Percentiles rank a stretch among this genome's conserved stretches.
These are phyloP conservation scores for Pipistrellus nathusii DNA, from an alignment of 2,797 vertebrate genomes.

Conservation along the genomic window DNA sequence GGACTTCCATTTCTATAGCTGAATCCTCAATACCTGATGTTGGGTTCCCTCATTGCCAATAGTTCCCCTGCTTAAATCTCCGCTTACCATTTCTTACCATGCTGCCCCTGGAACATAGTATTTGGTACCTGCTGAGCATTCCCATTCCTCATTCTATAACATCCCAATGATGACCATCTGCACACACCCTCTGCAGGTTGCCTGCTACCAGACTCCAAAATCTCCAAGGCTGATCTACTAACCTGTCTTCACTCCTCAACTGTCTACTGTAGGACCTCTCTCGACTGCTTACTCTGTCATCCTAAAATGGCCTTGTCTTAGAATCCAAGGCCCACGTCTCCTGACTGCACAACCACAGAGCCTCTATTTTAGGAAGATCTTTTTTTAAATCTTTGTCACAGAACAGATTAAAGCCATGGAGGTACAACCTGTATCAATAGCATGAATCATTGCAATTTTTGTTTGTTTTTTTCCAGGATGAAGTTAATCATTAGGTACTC, in stretches of 20 bases:
- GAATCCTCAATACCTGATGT: not conserved
- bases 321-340: not conserved
- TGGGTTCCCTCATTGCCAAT: not conserved
- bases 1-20: not conserved
- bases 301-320: not conserved
- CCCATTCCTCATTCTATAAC: not conserved
- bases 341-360: not conserved
- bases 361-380: not conserved
- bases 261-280: not conserved
- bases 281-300: not conserved
- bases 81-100: not conserved
- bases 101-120: not conserved
- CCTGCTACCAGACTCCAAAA: not conserved
- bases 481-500: not conserved
- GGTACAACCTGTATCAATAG: not conserved
- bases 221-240: not conserved
- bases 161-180: not conserved
- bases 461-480: slow-evolving; percentile 39
- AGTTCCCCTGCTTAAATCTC: not conserved
- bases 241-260: not conserved
- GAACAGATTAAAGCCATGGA: not conserved
- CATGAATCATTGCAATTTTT: slow-evolving; percentile 20
- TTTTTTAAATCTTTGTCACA: not conserved
- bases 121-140: not conserved
- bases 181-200: not conserved